Evolutionary conservation across 2,797 vertebrate genomes (phyloP).

Genomic region (Odontamblyopus rebecca): DNA sequence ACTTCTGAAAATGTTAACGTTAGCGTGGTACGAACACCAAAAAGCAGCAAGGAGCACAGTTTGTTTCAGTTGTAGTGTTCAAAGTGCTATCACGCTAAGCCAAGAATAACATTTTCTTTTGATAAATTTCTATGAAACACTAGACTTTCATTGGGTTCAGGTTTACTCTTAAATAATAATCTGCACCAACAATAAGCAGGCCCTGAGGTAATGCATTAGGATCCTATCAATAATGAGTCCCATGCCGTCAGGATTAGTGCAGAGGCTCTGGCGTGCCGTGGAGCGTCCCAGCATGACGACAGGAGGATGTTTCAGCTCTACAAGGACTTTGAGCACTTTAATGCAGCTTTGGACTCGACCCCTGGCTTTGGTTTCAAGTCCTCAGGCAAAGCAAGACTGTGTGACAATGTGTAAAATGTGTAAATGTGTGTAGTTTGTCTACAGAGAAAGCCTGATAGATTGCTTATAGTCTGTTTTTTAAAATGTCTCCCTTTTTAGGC

Average conservation of each 20-base stretch:
- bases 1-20: conserved; percentile 27
- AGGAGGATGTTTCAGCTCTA: conserved; percentile 75
- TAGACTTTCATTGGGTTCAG: conserved; percentile 73
- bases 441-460: conserved; percentile 35
- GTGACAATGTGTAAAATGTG: conserved; percentile 16
- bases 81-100: conserved; percentile 72
- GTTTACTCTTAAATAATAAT: conserved; percentile 83
- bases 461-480: conserved; percentile 49
- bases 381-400: conserved; percentile 37
- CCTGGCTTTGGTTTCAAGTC: conserved; percentile 70
- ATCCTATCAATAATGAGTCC: conserved; percentile 81
- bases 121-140: conserved; percentile 80
- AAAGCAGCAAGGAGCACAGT: conserved; percentile 55
- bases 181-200: conserved; percentile 79
- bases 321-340: conserved; percentile 70
- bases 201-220: conserved; percentile 81
- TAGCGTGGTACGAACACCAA: conserved; percentile 43
- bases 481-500: conserved; percentile 17
- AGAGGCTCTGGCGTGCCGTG: conserved; percentile 72
- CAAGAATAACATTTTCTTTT: conserved; percentile 85
- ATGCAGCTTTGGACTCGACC: conserved; percentile 68
- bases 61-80: conserved; percentile 72
- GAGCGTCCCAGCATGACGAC: conserved; percentile 75
- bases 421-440: conserved; percentile 39
- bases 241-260: conserved; percentile 78